Base-by-base conservation (phyloP, 2,113 vertebrate genomes). In the Nipponia nippon region DNA sequence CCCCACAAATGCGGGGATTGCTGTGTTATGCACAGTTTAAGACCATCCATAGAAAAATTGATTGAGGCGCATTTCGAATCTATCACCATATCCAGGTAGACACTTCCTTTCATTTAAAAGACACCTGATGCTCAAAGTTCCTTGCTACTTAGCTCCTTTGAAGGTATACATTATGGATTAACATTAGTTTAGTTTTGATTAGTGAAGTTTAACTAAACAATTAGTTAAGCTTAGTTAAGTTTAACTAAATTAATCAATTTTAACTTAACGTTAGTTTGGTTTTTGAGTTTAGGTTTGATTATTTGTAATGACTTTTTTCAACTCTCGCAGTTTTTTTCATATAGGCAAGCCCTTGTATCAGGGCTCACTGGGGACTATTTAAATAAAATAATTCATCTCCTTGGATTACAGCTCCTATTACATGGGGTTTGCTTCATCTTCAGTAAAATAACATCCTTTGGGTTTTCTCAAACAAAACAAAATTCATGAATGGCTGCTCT, bases 381-480 rank as follows among this genome's bases (percentile, higher is more conserved):
- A 38, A 93, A 71, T 67, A 46, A 89, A 92, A 79, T 62, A 71
- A 69, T 49, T 59, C 2, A 0, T 47, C 78, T 66, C 42, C 42
- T 78, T 70, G 42, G 52, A 34, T 17, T 77, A 14, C 58, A 89
- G 36, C 66, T 80, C 47, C 50, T 44, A 9, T 81, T 86, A 56
- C 65, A 40, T 2, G 25, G 87, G 49, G 27, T 80, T 92, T 94
- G 82, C 78, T 85, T 91, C 89, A 73, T 91, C 63, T 73, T 76
- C 62, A 63, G 42, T 58, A 86, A 87, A 93, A 88, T 47, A 81
- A 93, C 7, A 40, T 80, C 89, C 89, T 90, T 79, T 81, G 81
- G 46, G 42, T 77, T 96, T 96, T 83, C 77, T 94, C 71, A 94
- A 96, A 86, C 89, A 91, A 94, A 95, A 95, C 65, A 96, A 83